These are phyloP conservation scores for Hippoglossus stenolepis DNA, from an alignment of 2,113 vertebrate genomes.

Conservation along the genomic window DNA sequence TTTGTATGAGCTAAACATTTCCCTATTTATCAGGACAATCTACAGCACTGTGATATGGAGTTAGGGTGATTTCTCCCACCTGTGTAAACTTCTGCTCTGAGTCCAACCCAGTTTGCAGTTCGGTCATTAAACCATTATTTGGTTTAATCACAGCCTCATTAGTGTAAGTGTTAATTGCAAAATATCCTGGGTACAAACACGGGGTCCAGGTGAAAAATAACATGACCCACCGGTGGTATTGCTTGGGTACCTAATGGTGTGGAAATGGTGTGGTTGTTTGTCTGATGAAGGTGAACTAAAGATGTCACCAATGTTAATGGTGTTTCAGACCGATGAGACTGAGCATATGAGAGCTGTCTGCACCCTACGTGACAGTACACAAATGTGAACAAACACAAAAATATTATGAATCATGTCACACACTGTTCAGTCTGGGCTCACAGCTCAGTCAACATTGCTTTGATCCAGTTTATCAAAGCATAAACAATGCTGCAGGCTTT, in stretches of 20 bases:
- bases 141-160: slow-evolving; percentile 20
- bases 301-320: slow-evolving; percentile 1
- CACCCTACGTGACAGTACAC: not conserved
- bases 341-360: not conserved
- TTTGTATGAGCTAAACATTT: not conserved
- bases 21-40: not conserved
- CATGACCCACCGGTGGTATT: slow-evolving; percentile 2
- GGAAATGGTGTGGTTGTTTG: slow-evolving; percentile 11
- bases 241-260: slow-evolving; percentile 11
- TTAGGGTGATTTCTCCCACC: slow-evolving; percentile 4
- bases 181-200: not conserved
- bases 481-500: slow-evolving; percentile 18
- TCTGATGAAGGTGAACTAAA: not conserved
- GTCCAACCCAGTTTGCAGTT: not conserved
- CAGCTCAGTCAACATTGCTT: slow-evolving; percentile 12
- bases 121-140: slow-evolving; percentile 21
- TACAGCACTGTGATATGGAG: not conserved
- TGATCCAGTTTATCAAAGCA: slow-evolving; percentile 26
- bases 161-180: slow-evolving; percentile 4
- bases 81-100: not conserved
- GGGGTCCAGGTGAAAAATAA: not conserved
- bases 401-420: slow-evolving; percentile 8
- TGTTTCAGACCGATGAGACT: not conserved
- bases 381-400: not conserved
- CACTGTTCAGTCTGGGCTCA: not conserved